These are phyloP conservation scores for Glomeris maerens DNA, from an alignment of 1,140 invertebrate species.

Conservation along the genomic window DNA sequence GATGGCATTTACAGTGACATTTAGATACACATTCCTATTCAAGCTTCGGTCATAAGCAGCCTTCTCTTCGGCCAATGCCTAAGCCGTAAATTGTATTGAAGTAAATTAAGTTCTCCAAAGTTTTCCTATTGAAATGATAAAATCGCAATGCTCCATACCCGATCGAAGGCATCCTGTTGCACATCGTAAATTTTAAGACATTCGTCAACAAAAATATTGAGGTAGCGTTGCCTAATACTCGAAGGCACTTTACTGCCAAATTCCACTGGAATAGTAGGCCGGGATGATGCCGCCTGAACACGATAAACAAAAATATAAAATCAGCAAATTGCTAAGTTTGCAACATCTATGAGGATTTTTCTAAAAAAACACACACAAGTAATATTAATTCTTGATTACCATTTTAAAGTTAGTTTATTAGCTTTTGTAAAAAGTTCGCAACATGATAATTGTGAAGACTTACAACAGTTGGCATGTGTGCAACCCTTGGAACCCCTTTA, in stretches of 20 bases:
- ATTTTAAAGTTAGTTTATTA: no score
- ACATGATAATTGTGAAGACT: constrained; percentile 15
- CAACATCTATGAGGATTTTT: not conserved
- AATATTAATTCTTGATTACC: no score
- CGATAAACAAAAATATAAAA: constrained; percentile 8
- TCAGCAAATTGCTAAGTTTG: not conserved
- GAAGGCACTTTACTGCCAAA: constrained; percentile 61
- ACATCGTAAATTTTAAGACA: constrained; percentile 49
- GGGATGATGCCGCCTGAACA: constrained; percentile 28
- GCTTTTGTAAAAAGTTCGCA: not conserved
- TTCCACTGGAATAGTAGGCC: constrained; percentile 45
- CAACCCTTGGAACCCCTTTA: constrained; percentile 48
- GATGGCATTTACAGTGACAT: constrained; percentile 61
- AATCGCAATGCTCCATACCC: constrained; percentile 29
- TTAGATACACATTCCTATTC: constrained; percentile 65
- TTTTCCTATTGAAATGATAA: not conserved
- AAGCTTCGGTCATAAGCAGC: constrained; percentile 59
- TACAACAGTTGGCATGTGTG: constrained; percentile 46
- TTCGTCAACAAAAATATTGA: constrained; percentile 74
- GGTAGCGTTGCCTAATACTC: constrained; percentile 66
- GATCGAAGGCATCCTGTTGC: constrained; percentile 52
- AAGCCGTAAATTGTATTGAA: no score
- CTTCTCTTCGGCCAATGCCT: constrained; percentile 52
- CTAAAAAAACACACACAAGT: no score
- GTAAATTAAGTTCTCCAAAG: not conserved